These are phyloP conservation scores for Alosa sapidissima DNA, from an alignment of 2,797 vertebrate species.

Conservation along the genomic window DNA sequence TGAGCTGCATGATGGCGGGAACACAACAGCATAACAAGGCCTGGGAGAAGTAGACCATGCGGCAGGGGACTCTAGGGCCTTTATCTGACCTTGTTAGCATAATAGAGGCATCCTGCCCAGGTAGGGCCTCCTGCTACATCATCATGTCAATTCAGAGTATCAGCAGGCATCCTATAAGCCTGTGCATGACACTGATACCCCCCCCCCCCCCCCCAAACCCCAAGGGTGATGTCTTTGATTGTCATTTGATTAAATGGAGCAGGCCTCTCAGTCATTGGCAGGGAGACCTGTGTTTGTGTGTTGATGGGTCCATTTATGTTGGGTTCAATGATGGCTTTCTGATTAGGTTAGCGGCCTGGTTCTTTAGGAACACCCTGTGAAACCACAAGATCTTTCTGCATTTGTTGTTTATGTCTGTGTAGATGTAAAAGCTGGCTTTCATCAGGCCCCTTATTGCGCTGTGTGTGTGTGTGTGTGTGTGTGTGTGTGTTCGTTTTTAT, in stretches of 20 bases:
- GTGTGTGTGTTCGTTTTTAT: neutral
- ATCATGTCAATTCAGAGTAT: neutral
- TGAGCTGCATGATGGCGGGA: neutral
- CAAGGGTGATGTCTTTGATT: neutral
- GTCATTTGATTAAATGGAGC: neutral
- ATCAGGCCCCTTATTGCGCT: conserved; percentile 9
- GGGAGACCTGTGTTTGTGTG: neutral
- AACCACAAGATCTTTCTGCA: neutral
- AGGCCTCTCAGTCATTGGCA: neutral
- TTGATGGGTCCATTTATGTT: neutral
- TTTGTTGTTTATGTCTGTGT: neutral
- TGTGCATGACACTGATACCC: neutral
- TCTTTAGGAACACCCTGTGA: neutral
- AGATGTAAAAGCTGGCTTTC: neutral
- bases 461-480: neutral
- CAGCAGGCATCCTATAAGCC: neutral
- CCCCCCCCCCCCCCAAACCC: neutral
- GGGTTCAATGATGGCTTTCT: no score
- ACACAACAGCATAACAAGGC: neutral
- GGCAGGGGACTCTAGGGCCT: neutral
- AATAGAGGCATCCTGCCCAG: neutral
- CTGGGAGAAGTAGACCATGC: neutral
- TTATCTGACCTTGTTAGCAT: neutral
- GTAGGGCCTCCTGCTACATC: neutral
- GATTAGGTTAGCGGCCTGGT: no score